phyloP scores from a whole-genome alignment of 2,113 vertebrate species.

The Oplegnathus fasciatus region DNA sequence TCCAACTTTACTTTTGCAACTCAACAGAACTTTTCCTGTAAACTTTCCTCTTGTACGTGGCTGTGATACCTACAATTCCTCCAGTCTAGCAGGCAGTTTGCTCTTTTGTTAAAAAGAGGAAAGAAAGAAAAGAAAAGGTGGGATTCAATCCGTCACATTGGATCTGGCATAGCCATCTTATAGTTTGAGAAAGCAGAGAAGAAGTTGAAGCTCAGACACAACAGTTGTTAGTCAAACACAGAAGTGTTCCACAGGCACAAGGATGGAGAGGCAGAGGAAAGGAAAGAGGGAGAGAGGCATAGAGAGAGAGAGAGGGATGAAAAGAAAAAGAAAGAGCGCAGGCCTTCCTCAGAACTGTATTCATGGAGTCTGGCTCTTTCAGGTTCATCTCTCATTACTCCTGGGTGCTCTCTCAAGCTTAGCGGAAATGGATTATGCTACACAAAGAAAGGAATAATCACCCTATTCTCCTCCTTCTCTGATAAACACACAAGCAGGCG shows the following conservation, averaged over 20 bases:
- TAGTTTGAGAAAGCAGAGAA: conserved; percentile 63
- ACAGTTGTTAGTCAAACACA: conserved; percentile 75
- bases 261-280: conserved; percentile 63
- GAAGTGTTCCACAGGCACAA: conserved; percentile 64
- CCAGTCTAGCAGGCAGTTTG: conserved; percentile 47
- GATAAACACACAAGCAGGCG: conserved; percentile 70
- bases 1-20: conserved; percentile 59
- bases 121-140: conserved; percentile 48
- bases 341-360: conserved; percentile 76
- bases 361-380: conserved; percentile 75
- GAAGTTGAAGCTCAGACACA: conserved; percentile 71
- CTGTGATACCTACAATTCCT: conserved; percentile 43
- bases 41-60: conserved; percentile 63
- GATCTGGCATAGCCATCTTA: conserved; percentile 62
- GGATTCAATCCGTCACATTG: conserved; percentile 58
- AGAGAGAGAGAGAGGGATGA: conserved; percentile 57
- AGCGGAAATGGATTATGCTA: conserved; percentile 79
- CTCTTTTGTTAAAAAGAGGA: conserved; percentile 41
- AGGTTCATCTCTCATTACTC: conserved; percentile 84
- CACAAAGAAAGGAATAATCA: conserved; percentile 83
- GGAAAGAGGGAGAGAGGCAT: conserved; percentile 40
- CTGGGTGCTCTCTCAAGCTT: conserved; percentile 78
- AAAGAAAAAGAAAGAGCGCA: conserved; percentile 65
- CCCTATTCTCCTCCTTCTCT: conserved; percentile 74
- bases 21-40: conserved; percentile 62